Evolutionary conservation across 2,888 invertebrate species (phyloP).

Genomic region (Polydrusus pterygomalis): DNA sequence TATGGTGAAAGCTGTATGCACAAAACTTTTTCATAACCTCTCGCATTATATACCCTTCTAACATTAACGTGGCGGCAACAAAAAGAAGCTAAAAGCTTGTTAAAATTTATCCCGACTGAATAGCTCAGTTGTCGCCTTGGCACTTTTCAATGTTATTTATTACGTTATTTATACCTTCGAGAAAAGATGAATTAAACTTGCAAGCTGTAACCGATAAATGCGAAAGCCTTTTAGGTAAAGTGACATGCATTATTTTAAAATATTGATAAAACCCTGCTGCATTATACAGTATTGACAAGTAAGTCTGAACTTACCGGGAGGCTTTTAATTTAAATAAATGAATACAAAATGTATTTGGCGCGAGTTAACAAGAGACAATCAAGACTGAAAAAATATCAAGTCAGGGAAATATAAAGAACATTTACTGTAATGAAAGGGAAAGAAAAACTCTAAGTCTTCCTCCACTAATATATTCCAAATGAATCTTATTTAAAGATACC

Average conservation of each 20-base stretch:
- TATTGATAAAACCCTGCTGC: not conserved
- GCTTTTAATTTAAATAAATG: no score
- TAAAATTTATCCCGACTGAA: conserved; percentile 40
- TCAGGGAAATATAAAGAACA: no score
- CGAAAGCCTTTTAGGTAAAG: conserved; percentile 35
- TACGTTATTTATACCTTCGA: conserved; percentile 45
- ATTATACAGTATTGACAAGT: no score
- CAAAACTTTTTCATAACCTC: conserved; percentile 17
- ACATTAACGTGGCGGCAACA: conserved; percentile 26
- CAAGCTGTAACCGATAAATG: conserved; percentile 45
- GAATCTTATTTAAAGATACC: no score
- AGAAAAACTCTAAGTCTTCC: no score
- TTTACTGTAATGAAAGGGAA: no score
- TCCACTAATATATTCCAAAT: no score
- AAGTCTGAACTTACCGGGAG: no score
- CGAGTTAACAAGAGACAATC: no score
- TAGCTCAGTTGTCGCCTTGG: conserved; percentile 38
- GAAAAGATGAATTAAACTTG: conserved; percentile 47
- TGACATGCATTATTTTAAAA: not conserved
- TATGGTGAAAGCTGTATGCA: not conserved
- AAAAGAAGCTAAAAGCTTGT: conserved; percentile 42
- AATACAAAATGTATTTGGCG: no score
- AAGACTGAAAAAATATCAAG: no score
- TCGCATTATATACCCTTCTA: not conserved
- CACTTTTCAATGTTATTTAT: conserved; percentile 46